These are phyloP conservation scores for Neopelma chrysocephalum DNA, from an alignment of 2,797 vertebrate genomes.

Conservation along the genomic window DNA sequence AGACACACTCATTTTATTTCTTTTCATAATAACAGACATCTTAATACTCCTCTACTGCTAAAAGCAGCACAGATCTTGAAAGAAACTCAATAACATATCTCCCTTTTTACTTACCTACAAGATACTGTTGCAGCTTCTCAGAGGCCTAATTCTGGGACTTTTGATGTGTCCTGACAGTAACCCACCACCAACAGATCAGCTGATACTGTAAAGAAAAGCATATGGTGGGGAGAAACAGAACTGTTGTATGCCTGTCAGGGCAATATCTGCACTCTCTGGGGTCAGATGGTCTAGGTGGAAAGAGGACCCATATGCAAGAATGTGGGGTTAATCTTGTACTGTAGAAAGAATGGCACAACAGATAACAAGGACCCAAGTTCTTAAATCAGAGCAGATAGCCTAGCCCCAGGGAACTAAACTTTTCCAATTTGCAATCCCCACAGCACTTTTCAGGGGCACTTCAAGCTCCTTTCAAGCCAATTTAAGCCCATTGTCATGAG, in stretches of 20 bases:
- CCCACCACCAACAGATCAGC: neutral
- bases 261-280: neutral
- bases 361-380: neutral
- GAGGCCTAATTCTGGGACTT: neutral
- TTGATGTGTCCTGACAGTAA: neutral
- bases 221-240: neutral
- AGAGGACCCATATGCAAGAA: neutral
- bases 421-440: neutral
- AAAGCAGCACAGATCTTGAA: neutral
- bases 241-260: neutral
- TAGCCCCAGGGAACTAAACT: neutral
- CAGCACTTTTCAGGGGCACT: neutral
- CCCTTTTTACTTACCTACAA: neutral
- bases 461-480: neutral
- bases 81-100: neutral
- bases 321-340: neutral
- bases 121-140: neutral
- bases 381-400: neutral
- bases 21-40: neutral
- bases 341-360: neutral
- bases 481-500: neutral
- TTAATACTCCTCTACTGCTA: neutral
- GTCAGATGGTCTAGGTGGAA: neutral
- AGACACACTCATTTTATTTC: neutral
- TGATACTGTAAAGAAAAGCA: neutral